These are phyloP conservation scores for Chloropsis cyanopogon DNA, from an alignment of 2,113 vertebrate species.

Conservation along the genomic window DNA sequence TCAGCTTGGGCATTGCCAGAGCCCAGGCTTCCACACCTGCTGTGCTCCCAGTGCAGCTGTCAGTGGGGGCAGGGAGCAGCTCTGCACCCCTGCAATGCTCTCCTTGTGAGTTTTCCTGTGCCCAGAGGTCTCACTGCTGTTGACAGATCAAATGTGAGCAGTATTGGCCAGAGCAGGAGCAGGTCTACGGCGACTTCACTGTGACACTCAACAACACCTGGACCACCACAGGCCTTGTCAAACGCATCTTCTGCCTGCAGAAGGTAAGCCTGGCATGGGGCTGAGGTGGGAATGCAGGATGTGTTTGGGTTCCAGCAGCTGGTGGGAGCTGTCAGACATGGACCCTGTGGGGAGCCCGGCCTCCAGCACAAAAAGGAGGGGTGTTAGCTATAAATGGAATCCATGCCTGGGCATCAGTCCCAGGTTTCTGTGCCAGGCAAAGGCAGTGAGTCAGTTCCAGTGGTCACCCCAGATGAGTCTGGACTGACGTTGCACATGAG, in stretches of 20 bases:
- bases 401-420: background rate
- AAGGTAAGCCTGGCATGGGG: constrained; percentile 13
- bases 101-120: background rate
- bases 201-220: constrained; percentile 33
- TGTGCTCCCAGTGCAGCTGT: background rate
- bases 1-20: background rate
- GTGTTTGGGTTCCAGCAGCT: background rate
- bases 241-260: constrained; percentile 43
- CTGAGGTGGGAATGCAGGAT: background rate
- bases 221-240: constrained; percentile 1
- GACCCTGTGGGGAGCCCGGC: accelerated
- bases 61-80: background rate
- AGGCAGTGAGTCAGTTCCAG: background rate
- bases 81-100: background rate
- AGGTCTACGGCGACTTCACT: constrained; percentile 10
- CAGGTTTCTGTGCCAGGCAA: background rate
- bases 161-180: constrained; percentile 59
- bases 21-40: background rate
- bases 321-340: background rate
- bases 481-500: background rate
- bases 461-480: background rate
- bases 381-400: background rate
- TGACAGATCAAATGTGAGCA: constrained; percentile 61
- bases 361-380: background rate
- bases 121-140: background rate